Evolutionary conservation across 2,888 invertebrate species (phyloP), one percentile per base, ranked within the genome.

Genomic region (Dendrolimus houi): DNA sequence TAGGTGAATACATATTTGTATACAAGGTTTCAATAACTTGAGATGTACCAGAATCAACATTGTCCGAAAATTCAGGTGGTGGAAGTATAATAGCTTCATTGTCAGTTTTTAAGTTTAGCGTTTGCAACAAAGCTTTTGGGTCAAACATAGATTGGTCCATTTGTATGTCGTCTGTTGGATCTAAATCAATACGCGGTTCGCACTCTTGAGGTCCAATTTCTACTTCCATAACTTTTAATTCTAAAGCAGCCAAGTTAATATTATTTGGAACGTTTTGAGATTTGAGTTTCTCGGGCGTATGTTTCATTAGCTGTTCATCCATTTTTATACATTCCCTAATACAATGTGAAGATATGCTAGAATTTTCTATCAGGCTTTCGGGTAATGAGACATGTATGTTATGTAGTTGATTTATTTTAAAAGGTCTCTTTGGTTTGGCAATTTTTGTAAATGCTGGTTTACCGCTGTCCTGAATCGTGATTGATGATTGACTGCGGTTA

Each of bases 91-190:
- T 65, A 52, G 71, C 72, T 7, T 68, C 66, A 8, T 52, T 65
- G n/a, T 69, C 62, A 47, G 53, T 56, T 56, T 70, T 67, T 40
- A 69, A 66, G 58, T 59, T 65, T 52, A 73, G 69, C 66, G 68
- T 71, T 68, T 85, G 77, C 56, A 90, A 66, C 53, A 90, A 67
- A 52, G 72, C 75, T 75, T 79, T 84, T 6, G 89, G 89, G 66
- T 89, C 74, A 53, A 90, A 77, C 80, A 88, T 76, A 12, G 74
- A 69, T 17, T 77, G 71, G 59, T 79, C 79, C 57, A 85, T 67
- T 8, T 47, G 47, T 47, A 47, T 2, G 12, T 47, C 47, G 12
- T 47, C 7, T 29, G 29, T 29, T 29, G 29, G 29, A 0, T 3
- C 29, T 29, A 29, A 29, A 29, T 29, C 29, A 29, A 29, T 29